Percentiles rank a stretch among this genome's conserved stretches.
Evolutionary conservation across 2,113 vertebrate species (phyloP).

Genomic region (Zootoca vivipara): DNA sequence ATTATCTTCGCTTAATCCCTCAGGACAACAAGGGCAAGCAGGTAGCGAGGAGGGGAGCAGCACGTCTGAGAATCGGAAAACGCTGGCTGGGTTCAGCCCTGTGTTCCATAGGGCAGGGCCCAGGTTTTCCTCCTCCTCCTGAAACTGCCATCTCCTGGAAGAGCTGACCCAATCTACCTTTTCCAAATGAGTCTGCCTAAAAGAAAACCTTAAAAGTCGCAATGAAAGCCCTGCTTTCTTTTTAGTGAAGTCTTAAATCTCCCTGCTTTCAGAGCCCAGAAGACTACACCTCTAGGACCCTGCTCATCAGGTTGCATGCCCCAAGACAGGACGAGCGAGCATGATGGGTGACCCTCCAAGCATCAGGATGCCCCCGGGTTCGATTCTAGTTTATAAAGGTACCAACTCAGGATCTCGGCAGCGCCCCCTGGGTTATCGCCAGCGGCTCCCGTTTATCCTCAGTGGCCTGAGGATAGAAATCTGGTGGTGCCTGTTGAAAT

Average conservation of each 20-base stretch:
- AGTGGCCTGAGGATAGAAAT: not conserved
- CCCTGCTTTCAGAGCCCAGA: not conserved
- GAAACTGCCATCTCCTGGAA: not conserved
- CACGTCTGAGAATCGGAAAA: too few species aligned
- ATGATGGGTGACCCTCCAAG: too few species aligned
- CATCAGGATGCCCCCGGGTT: not conserved
- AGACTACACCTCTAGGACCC: not conserved
- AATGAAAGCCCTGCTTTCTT: too few species aligned
- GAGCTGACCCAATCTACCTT: not conserved
- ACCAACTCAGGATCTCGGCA: not conserved
- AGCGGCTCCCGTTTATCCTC: too few species aligned
- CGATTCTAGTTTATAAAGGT: not conserved
- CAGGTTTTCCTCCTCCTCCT: not conserved
- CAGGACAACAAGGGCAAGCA: not conserved
- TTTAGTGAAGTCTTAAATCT: too few species aligned
- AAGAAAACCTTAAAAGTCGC: too few species aligned
- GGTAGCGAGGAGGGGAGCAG: not conserved
- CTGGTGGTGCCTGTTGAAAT: not conserved
- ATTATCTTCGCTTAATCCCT: slow-evolving; percentile 18
- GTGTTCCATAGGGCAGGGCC: too few species aligned
- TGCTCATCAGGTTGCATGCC: not conserved
- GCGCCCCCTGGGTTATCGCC: not conserved
- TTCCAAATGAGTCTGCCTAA: too few species aligned
- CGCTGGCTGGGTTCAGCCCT: not conserved
- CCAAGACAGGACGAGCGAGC: not conserved